A percentile compares a stretch with the other conserved stretches of the same genome.
These are phyloP conservation scores for Gastrophryne carolinensis DNA, from an alignment of 2,797 vertebrate genomes.

Conservation along the genomic window DNA sequence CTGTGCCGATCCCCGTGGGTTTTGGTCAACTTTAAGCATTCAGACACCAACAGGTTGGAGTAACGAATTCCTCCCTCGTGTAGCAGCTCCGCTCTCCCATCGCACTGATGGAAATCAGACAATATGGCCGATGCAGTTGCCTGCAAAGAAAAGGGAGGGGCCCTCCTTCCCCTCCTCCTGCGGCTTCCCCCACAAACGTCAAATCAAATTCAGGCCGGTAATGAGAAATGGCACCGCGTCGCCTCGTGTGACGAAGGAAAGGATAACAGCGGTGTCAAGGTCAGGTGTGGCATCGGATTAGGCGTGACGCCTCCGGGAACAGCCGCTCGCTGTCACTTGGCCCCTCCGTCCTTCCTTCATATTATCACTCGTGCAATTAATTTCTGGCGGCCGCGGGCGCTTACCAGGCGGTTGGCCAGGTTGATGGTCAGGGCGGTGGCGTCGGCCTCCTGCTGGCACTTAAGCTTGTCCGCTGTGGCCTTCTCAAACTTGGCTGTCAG, in stretches of 20 bases:
- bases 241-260: neutral
- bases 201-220: neutral
- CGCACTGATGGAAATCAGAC: neutral
- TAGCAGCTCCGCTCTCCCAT: no score
- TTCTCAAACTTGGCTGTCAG: conserved; percentile 90
- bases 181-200: neutral
- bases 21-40: no score
- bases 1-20: no score
- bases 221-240: neutral
- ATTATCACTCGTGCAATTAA: no score
- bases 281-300: neutral
- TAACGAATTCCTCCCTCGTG: no score
- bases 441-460: conserved; percentile 90
- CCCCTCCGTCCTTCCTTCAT: no score
- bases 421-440: conserved; percentile 82
- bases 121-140: neutral
- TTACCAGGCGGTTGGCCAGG: conserved; percentile 92
- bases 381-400: conserved; percentile 48
- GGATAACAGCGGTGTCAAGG: neutral
- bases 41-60: no score
- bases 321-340: no score
- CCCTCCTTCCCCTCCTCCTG: neutral
- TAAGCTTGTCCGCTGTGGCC: conserved; percentile 88
- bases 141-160: neutral
- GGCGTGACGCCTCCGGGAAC: no score